Conservation (phyloP, 2,888 invertebrate genomes). For the Amorpha juglandis region DNA sequence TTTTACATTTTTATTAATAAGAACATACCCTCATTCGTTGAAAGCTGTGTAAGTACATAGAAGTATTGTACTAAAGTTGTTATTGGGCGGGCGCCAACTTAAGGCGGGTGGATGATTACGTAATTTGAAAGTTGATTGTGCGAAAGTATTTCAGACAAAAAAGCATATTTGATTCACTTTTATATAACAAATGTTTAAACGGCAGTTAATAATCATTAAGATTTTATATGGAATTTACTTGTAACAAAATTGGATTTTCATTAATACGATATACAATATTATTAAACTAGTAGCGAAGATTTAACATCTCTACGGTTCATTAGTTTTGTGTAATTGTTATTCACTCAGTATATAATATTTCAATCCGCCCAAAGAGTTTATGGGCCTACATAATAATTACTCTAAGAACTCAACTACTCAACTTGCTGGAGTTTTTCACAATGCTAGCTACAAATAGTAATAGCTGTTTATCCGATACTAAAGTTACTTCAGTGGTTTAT, state of each 20-base stretch:
- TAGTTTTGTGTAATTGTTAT: too few species aligned
- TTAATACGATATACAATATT: not conserved
- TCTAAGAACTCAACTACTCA: too few species aligned
- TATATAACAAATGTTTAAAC: not conserved
- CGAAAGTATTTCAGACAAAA: slow-evolving; percentile 10
- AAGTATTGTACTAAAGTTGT: not conserved
- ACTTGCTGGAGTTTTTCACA: too few species aligned
- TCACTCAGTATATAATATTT: too few species aligned
- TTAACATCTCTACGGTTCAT: too few species aligned
- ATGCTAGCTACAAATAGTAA: too few species aligned
- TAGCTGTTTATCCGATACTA: too few species aligned
- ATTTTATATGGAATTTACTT: too few species aligned
- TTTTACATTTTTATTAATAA: not conserved
- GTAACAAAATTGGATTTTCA: not conserved
- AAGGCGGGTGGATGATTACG: slow-evolving; percentile 6
- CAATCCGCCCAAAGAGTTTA: too few species aligned
- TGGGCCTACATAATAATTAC: too few species aligned
- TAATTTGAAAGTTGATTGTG: slow-evolving; percentile 19
- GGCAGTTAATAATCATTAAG: not conserved
- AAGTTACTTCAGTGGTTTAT: too few species aligned
- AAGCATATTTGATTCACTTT: slow-evolving; percentile 1
- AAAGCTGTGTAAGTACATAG: slow-evolving; percentile 28
- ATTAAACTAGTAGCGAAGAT: too few species aligned
- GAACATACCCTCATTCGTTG: not conserved
- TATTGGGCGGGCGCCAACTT: slow-evolving; percentile 24